These are phyloP conservation scores for Papilio elwesi DNA, from an alignment of 2,888 invertebrate species.

Conservation along the genomic window DNA sequence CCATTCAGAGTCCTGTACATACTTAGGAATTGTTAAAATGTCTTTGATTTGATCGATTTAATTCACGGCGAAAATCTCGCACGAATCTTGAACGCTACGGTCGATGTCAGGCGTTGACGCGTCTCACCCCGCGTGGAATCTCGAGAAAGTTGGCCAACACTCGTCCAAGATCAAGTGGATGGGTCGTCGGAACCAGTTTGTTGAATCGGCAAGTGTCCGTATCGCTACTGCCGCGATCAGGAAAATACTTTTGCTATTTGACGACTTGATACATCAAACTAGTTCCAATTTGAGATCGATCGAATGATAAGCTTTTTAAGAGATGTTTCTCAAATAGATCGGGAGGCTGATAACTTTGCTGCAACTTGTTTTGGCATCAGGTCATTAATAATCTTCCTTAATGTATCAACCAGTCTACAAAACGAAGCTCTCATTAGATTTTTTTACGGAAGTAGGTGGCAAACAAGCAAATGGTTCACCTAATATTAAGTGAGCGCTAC, in stretches of 20 bases:
- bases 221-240: conserved; percentile 43
- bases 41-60: background rate
- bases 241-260: conserved; percentile 25
- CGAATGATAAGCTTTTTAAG: conserved; percentile 24
- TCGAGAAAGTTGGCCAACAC: conserved; percentile 81
- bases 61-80: conserved; percentile 28
- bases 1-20: background rate
- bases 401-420: background rate
- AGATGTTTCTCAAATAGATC: conserved; percentile 27
- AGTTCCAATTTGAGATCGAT: conserved; percentile 34
- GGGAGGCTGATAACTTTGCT: conserved; percentile 18
- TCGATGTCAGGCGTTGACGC: conserved; percentile 57
- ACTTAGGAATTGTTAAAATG: background rate
- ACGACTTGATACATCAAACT: conserved; percentile 36
- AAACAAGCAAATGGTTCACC: too few relatives aligned
- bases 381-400: conserved; percentile 20
- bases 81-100: conserved; percentile 36
- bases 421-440: background rate
- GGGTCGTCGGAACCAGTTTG: conserved; percentile 69
- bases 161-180: conserved; percentile 73
- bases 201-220: conserved; percentile 74
- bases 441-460: too few relatives aligned
- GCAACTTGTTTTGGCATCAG: conserved; percentile 9
- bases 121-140: conserved; percentile 70
- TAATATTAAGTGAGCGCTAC: too few relatives aligned